Percentiles rank a stretch among this genome's conserved stretches.
These are phyloP conservation scores for Adrianichthys oophorus DNA, from an alignment of 2,797 vertebrate species.

Conservation along the genomic window DNA sequence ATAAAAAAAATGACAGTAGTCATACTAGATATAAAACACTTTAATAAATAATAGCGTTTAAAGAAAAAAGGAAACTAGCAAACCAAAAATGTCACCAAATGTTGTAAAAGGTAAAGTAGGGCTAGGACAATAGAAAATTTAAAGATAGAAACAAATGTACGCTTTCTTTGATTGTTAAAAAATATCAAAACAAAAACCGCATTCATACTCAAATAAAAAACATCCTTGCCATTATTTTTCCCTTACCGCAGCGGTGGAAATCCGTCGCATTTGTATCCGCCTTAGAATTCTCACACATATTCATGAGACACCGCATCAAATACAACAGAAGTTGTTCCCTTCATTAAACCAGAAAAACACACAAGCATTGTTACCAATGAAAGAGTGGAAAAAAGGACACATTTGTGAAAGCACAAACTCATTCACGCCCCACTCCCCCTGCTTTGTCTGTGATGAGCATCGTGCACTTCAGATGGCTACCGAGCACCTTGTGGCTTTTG, in stretches of 20 bases:
- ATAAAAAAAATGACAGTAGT: slow-evolving; percentile 29
- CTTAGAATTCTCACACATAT: slow-evolving; percentile 58
- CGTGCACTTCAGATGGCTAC: slow-evolving; percentile 5
- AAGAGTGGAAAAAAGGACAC: slow-evolving; percentile 1
- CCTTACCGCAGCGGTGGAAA: slow-evolving; percentile 60
- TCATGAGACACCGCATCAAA: slow-evolving; percentile 62
- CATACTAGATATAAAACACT: slow-evolving; percentile 88
- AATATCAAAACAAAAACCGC: slow-evolving; percentile 38
- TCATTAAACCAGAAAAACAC: slow-evolving; percentile 79
- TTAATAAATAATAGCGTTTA: slow-evolving; percentile 92
- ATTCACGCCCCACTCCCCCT: slow-evolving; percentile 3
- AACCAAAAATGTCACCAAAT: slow-evolving; percentile 83
- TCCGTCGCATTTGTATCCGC: slow-evolving; percentile 42
- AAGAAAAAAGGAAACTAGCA: slow-evolving; percentile 81
- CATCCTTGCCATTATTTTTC: slow-evolving; percentile 34
- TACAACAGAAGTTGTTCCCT: slow-evolving; percentile 86
- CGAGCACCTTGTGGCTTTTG: slow-evolving; percentile 12
- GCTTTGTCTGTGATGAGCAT: background rate
- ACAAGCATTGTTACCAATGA: background rate
- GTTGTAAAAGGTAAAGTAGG: slow-evolving; percentile 71
- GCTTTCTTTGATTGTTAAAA: slow-evolving; percentile 61
- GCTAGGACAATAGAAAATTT: slow-evolving; percentile 37
- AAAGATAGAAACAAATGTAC: slow-evolving; percentile 50
- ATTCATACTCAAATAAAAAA: slow-evolving; percentile 51
- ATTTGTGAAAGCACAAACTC: slow-evolving; percentile 39